Evolutionary conservation across 1,140 invertebrate genomes (phyloP).

Genomic region (Drosophila micromelanica): DNA sequence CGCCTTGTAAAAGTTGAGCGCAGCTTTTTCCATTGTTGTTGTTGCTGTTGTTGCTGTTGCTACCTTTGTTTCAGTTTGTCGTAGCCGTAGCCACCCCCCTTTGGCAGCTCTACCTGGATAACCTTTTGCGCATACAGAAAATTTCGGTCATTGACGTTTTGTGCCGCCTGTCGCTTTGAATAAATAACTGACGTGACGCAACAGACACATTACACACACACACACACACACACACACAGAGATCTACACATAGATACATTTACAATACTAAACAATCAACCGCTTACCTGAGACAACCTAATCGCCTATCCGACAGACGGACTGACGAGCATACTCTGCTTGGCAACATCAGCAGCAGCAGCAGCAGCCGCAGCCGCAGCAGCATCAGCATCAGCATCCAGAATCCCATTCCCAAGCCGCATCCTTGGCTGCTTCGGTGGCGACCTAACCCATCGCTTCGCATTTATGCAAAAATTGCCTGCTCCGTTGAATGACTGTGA

Average conservation of each 20-base stretch:
- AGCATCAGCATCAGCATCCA: constrained; percentile 15
- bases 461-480: constrained; percentile 73
- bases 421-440: constrained; percentile 1
- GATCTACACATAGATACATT: constrained; percentile 13
- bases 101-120: constrained; percentile 36
- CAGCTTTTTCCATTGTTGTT: constrained; percentile 47
- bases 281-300: constrained; percentile 59
- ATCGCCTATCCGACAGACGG: constrained; percentile 42
- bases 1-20: constrained; percentile 45
- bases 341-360: constrained; percentile 17
- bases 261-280: constrained; percentile 66
- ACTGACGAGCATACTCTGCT: constrained; percentile 34
- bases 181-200: constrained; percentile 77
- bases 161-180: constrained; percentile 79
- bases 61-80: constrained; percentile 39
- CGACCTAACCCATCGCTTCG: constrained; percentile 53
- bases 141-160: constrained; percentile 81
- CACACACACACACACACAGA: constrained; percentile 22
- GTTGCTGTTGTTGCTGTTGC: constrained; percentile 20
- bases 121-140: constrained; percentile 66
- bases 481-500: constrained; percentile 10
- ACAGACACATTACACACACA: constrained; percentile 73
- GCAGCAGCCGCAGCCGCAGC: neutral
- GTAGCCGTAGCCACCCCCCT: neutral
- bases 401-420: constrained; percentile 2